Conservation (phyloP, 2,888 invertebrate genomes). For the Diadromus collaris region DNA sequence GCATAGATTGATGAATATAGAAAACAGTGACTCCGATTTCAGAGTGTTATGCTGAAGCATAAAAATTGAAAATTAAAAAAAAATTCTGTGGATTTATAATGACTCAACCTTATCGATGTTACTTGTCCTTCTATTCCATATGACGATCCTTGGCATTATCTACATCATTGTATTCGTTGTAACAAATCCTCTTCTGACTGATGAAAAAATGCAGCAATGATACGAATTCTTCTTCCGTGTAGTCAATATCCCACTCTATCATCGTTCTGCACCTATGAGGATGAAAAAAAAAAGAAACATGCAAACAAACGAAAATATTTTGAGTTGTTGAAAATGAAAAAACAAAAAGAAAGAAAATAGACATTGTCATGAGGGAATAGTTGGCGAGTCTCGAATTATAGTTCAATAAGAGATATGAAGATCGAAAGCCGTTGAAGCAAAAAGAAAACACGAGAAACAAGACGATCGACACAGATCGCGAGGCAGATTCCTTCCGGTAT, state of each 20-base stretch:
- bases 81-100: neutral
- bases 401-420: neutral
- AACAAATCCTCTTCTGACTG: neutral
- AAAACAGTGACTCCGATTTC: no score
- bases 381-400: neutral
- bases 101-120: neutral
- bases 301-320: neutral
- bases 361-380: neutral
- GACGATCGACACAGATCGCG: neutral
- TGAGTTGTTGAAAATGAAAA: neutral
- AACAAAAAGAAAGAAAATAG: neutral
- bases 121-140: neutral
- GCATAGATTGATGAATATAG: no score
- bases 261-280: neutral
- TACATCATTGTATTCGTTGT: neutral
- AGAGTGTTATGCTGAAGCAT: no score
- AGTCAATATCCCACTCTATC: neutral
- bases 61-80: no score
- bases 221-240: neutral
- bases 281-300: neutral
- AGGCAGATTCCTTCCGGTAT: neutral
- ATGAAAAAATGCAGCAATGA: neutral
- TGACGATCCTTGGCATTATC: neutral
- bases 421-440: no score
- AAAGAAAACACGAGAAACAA: neutral